A percentile compares a stretch with the other conserved stretches of the same genome.
These are phyloP conservation scores for Eriosoma lanigerum DNA, from an alignment of 1,140 invertebrate genomes.

Conservation along the genomic window DNA sequence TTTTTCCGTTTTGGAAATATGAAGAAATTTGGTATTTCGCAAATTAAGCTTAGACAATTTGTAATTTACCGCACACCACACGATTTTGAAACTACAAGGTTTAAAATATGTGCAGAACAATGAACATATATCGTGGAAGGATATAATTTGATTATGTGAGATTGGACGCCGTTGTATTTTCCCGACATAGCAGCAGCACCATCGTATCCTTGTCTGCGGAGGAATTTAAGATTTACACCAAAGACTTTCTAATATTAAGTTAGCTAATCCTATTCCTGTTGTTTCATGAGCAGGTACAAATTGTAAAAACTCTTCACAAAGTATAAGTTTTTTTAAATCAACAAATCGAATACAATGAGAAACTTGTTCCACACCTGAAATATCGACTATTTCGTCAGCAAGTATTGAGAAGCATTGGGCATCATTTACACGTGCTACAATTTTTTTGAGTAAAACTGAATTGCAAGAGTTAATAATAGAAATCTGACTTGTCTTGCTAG, in stretches of 20 bases:
- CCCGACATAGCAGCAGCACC: constrained; percentile 56
- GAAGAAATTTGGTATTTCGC: not conserved
- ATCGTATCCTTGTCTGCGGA: constrained; percentile 56
- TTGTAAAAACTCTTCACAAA: constrained; percentile 7
- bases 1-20: constrained; percentile 9
- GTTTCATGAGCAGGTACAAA: not conserved
- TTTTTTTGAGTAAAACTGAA: constrained; percentile 21
- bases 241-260: not conserved
- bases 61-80: constrained; percentile 16
- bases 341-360: constrained; percentile 9
- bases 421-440: constrained; percentile 3
- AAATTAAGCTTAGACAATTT: not conserved
- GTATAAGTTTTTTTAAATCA: constrained; percentile 24
- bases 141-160: constrained; percentile 56
- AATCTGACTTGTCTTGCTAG: constrained; percentile 3
- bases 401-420: not conserved
- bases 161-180: constrained; percentile 55
- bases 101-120: constrained; percentile 58
- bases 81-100: constrained; percentile 53
- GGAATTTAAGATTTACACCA: not conserved
- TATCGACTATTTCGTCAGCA: not conserved
- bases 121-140: constrained; percentile 55
- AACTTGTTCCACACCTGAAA: not conserved
- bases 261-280: not conserved
- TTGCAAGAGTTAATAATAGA: not conserved